phyloP scores from a whole-genome alignment of 2,797 vertebrate genomes.

The Pitangus sulphuratus region DNA sequence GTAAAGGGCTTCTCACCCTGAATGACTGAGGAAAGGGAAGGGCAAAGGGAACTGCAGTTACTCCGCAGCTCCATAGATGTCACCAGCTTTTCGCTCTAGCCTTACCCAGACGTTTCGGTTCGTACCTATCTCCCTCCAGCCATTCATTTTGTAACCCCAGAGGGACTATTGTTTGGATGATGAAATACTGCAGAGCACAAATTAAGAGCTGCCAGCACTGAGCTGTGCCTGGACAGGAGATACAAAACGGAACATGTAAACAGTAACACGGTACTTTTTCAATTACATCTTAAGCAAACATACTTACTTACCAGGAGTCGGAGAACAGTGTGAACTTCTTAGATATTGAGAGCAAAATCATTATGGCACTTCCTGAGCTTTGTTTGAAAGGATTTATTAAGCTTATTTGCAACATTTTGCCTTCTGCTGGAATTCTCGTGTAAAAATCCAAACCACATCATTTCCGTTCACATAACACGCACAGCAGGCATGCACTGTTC shows the following conservation, averaged over 20 bases:
- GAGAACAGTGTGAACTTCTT: background rate
- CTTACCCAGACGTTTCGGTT: background rate
- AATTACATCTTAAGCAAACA: slow-evolving; percentile 28
- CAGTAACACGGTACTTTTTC: background rate
- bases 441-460: slow-evolving; percentile 17
- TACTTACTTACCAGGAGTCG: background rate
- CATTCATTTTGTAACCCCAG: background rate
- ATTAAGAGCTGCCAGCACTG: slow-evolving; percentile 1
- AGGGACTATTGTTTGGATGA: background rate
- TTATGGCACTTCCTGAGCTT: slow-evolving; percentile 34
- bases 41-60: slow-evolving; percentile 21
- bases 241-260: background rate
- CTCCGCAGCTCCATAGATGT: slow-evolving; percentile 30
- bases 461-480: background rate
- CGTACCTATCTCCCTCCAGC: background rate
- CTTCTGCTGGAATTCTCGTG: background rate
- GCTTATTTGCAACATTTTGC: background rate
- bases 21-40: background rate
- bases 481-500: background rate
- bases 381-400: slow-evolving; percentile 40
- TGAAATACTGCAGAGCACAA: background rate
- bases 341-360: background rate
- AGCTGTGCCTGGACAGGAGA: background rate
- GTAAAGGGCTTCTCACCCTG: background rate
- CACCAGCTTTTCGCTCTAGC: slow-evolving; percentile 20